Evolutionary conservation across 2,113 vertebrate species (phyloP).

Genomic region (Amphilophus citrinellus): DNA sequence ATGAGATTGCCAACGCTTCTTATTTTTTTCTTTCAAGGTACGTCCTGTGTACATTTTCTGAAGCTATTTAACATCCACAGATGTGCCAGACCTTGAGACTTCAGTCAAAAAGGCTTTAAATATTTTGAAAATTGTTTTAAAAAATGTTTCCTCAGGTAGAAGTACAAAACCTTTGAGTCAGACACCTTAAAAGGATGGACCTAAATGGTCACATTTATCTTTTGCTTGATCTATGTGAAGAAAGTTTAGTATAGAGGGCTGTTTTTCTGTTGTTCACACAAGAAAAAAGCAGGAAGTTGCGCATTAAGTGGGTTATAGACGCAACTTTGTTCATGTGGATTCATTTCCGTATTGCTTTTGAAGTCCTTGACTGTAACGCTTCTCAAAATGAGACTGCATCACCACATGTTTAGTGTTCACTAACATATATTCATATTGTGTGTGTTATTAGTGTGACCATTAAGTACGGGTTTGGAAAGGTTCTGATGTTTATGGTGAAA

Average conservation of each 20-base stretch:
- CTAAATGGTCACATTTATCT: background rate
- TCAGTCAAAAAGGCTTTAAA: background rate
- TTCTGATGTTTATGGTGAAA: too few relatives aligned
- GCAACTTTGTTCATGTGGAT: rapidly evolving
- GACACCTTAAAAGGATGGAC: background rate
- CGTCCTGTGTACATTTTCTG: background rate
- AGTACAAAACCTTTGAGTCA: background rate
- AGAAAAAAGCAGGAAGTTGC: background rate
- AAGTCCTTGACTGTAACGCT: background rate
- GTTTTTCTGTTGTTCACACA: background rate
- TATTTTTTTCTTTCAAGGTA: background rate
- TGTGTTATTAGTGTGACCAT: background rate
- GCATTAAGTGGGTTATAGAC: too few relatives aligned
- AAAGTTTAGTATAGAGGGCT: background rate
- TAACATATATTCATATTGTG: background rate
- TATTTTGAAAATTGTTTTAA: background rate
- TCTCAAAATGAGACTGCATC: background rate
- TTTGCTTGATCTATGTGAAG: background rate
- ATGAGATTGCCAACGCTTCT: background rate
- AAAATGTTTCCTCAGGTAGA: rapidly evolving
- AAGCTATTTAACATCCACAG: background rate
- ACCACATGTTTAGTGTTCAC: background rate
- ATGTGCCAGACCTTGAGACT: background rate
- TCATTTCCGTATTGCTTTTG: background rate
- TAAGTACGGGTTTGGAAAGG: background rate